phyloP scores from a whole-genome alignment of 2,797 vertebrate species.

The Etheostoma nigrum region DNA sequence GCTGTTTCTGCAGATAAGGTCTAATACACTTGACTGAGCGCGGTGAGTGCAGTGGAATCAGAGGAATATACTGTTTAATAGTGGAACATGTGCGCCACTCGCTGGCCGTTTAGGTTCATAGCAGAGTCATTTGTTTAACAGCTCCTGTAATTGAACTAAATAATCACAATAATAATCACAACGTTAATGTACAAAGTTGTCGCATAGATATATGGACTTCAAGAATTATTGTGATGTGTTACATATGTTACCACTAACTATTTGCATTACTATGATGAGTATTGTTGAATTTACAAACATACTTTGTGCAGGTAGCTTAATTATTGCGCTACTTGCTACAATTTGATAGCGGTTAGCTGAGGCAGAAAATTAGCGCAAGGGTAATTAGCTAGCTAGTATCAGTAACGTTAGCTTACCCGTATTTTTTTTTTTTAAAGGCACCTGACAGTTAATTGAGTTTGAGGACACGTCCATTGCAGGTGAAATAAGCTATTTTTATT shows the following conservation, averaged over 20 bases:
- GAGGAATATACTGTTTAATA: background rate
- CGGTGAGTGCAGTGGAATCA: background rate
- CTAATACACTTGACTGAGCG: background rate
- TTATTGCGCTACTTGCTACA: background rate
- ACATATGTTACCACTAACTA: background rate
- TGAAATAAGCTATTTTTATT: background rate
- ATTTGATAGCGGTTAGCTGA: background rate
- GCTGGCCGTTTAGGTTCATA: slow-evolving; percentile 8
- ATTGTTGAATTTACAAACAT: background rate
- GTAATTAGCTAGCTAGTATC: too few species aligned
- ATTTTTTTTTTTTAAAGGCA: too few species aligned
- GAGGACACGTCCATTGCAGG: background rate
- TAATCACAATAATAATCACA: background rate
- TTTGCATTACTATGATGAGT: background rate
- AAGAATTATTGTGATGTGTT: background rate
- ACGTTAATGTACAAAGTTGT: too few species aligned
- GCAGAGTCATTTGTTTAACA: background rate
- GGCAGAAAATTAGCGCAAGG: background rate
- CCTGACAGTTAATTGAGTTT: too few species aligned
- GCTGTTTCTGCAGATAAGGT: slow-evolving; percentile 4
- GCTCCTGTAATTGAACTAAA: background rate
- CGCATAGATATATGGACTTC: too few species aligned
- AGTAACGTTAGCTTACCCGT: background rate
- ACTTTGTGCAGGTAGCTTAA: background rate
- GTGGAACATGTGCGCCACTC: slow-evolving; percentile 5